Conservation (phyloP, 2,797 vertebrate species). For the Hirundo rustica region DNA sequence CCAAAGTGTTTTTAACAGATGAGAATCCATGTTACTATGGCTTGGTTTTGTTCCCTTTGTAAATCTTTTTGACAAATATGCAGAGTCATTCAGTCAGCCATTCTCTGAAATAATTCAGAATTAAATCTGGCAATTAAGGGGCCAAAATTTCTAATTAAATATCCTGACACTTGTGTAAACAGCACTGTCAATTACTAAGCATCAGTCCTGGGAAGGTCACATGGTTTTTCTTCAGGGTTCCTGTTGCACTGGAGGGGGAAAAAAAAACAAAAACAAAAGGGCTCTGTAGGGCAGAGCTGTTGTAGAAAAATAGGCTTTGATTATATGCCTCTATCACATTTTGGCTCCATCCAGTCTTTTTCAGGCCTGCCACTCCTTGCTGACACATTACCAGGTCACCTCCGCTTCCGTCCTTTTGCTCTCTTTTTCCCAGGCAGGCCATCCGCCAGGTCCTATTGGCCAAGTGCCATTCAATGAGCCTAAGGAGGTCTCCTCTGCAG, state of each 20-base stretch:
- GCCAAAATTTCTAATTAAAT: neutral
- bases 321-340: neutral
- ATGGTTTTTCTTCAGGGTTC: neutral
- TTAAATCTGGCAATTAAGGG: neutral
- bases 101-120: neutral
- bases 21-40: neutral
- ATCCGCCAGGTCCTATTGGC: neutral
- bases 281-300: neutral
- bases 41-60: neutral
- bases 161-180: neutral
- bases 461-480: neutral
- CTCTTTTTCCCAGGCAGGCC: slow-evolving; percentile 12
- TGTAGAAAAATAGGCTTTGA: neutral
- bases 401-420: slow-evolving; percentile 19
- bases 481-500: neutral
- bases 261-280: no score
- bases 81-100: neutral
- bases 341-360: neutral
- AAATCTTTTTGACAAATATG: neutral
- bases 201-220: neutral
- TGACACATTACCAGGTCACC: slow-evolving; percentile 64
- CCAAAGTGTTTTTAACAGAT: neutral
- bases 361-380: slow-evolving; percentile 58
- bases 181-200: neutral
- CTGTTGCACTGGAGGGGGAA: neutral